Evolutionary conservation across 2,888 invertebrate genomes (phyloP).

Genomic region (Epinotia brunnichana): DNA sequence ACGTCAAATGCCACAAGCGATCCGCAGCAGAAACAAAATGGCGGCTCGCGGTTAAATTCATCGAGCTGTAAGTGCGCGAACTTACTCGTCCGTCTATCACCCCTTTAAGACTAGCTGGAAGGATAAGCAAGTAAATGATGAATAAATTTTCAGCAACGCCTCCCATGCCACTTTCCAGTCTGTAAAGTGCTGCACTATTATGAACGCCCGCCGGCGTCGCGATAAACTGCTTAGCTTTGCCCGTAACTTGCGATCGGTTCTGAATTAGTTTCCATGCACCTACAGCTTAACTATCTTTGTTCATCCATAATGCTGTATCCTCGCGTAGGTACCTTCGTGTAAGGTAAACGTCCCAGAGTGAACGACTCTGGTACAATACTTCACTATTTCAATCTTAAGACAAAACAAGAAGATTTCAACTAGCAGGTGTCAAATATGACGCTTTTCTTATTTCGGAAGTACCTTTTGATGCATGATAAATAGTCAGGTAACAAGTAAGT

Average conservation of each 20-base stretch:
- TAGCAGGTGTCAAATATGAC: no score
- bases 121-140: neutral
- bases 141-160: neutral
- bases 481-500: no score
- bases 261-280: slow-evolving; percentile 31
- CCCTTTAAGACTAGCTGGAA: no score
- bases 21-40: no score
- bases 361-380: neutral
- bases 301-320: neutral
- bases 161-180: slow-evolving; percentile 4
- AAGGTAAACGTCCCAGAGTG: neutral
- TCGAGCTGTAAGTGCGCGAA: no score
- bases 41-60: no score
- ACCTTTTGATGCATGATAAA: no score
- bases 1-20: no score
- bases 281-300: slow-evolving; percentile 7
- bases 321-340: neutral
- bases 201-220: slow-evolving; percentile 19
- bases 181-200: slow-evolving; percentile 32
- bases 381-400: no score
- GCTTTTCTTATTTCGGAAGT: no score
- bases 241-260: slow-evolving; percentile 39
- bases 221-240: slow-evolving; percentile 39
- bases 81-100: no score
- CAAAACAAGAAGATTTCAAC: no score